A percentile compares a stretch with the other conserved stretches of the same genome.
phyloP scores from a whole-genome alignment of 2,888 invertebrate species.

The Lasiommata megera region DNA sequence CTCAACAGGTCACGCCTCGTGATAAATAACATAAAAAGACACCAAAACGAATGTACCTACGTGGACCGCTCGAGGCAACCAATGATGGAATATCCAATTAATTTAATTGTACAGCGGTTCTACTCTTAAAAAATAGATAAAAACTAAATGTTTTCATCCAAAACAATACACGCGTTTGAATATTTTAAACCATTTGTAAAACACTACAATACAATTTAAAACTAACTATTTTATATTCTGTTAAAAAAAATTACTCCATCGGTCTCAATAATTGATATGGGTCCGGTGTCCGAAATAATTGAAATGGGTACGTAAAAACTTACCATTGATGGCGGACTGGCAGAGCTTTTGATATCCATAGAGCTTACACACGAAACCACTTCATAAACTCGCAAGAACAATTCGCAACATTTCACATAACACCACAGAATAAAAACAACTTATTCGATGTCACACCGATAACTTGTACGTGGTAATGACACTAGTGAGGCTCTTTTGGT shows the following conservation, averaged over 20 bases:
- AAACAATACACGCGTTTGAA: not conserved
- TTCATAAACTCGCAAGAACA: conserved; percentile 39
- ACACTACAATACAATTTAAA: too few relatives aligned
- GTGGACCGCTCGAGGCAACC: conserved; percentile 1
- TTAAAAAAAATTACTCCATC: too few relatives aligned
- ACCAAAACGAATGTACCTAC: not conserved
- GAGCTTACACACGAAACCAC: conserved; percentile 45
- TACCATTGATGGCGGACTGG: conserved; percentile 44
- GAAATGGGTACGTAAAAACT: conserved; percentile 43
- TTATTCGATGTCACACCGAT: not conserved
- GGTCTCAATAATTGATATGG: too few relatives aligned
- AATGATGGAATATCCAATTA: conserved; percentile 7
- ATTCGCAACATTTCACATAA: conserved; percentile 28
- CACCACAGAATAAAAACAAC: conserved; percentile 19
- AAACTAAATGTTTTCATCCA: too few relatives aligned
- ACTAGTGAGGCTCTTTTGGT: not conserved
- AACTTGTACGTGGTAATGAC: not conserved
- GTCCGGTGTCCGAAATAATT: too few relatives aligned
- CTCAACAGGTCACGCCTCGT: not conserved
- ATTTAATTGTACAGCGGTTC: not conserved
- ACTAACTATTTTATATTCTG: too few relatives aligned
- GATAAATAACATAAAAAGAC: not conserved
- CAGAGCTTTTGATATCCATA: conserved; percentile 32
- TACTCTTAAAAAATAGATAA: not conserved
- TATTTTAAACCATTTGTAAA: too few relatives aligned